Evolutionary conservation across 2,888 invertebrate species (phyloP).

Genomic region (Synergus laeviventris): DNA sequence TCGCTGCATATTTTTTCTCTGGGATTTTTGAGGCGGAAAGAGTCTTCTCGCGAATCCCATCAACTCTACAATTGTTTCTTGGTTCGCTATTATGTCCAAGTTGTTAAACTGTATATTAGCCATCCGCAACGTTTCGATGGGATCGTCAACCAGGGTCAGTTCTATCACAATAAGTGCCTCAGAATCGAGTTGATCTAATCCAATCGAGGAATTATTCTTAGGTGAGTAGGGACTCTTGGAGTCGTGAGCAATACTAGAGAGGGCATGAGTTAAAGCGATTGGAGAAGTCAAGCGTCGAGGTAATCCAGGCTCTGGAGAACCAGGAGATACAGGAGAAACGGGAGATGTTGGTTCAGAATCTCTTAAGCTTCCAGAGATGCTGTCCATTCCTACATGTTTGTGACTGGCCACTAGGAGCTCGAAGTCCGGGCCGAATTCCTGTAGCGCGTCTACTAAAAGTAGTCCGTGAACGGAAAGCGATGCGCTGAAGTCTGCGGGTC

Average conservation of each 20-base stretch:
- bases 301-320: conserved; percentile 80
- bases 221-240: conserved; percentile 62
- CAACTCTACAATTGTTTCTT: conserved; percentile 95
- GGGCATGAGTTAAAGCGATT: conserved; percentile 79
- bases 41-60: conserved; percentile 91
- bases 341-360: conserved; percentile 96
- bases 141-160: conserved; percentile 82
- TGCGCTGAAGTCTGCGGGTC: conserved; percentile 85
- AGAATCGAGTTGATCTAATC: conserved; percentile 77
- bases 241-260: conserved; percentile 76
- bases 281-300: conserved; percentile 77
- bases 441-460: conserved; percentile 94
- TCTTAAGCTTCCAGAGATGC: conserved; percentile 92
- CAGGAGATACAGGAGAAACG: conserved; percentile 87
- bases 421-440: conserved; percentile 96
- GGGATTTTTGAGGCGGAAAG: conserved; percentile 74
- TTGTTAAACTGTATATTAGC: conserved; percentile 95
- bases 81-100: conserved; percentile 96
- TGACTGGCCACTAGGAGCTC: conserved; percentile 96
- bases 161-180: conserved; percentile 90
- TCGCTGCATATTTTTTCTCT: conserved; percentile 58
- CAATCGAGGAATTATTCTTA: conserved; percentile 65
- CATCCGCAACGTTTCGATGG: conserved; percentile 78
- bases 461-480: conserved; percentile 94
- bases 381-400: conserved; percentile 96